phyloP scores from a whole-genome alignment of 2,113 vertebrate species.

The Gallinago undulata region DNA sequence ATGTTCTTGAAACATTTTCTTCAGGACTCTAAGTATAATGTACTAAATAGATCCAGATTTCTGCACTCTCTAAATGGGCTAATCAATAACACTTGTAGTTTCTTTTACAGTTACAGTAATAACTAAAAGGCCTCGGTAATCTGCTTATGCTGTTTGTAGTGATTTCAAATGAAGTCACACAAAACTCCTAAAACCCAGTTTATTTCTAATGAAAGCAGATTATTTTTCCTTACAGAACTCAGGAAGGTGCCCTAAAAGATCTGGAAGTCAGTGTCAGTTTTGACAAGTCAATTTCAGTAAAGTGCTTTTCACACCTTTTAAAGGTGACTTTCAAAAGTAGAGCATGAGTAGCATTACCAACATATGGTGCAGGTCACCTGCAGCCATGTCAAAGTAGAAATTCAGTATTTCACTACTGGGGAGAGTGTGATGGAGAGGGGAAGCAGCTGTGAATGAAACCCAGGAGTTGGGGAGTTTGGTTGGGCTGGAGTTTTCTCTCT shows the following conservation, averaged over 20 bases:
- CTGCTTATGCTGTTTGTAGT: neutral
- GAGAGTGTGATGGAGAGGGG: neutral
- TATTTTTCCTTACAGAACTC: neutral
- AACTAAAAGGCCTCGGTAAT: neutral
- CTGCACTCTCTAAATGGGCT: neutral
- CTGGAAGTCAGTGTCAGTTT: neutral
- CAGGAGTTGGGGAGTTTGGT: neutral
- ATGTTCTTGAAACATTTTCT: neutral
- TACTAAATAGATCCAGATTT: neutral
- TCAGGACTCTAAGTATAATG: neutral
- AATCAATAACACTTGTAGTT: neutral
- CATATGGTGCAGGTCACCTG: neutral
- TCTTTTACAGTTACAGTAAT: neutral
- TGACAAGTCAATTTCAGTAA: neutral
- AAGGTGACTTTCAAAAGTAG: neutral
- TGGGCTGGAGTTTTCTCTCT: neutral
- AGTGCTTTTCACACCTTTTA: neutral
- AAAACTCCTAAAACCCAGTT: neutral
- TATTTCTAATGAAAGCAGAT: neutral
- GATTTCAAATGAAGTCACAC: neutral
- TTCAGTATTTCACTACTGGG: neutral
- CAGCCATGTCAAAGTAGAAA: neutral
- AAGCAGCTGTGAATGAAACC: neutral
- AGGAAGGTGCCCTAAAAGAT: neutral
- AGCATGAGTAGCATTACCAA: neutral